Evolutionary conservation across 1,140 invertebrate species (phyloP).

Genomic region (Drosophila sucinea): DNA sequence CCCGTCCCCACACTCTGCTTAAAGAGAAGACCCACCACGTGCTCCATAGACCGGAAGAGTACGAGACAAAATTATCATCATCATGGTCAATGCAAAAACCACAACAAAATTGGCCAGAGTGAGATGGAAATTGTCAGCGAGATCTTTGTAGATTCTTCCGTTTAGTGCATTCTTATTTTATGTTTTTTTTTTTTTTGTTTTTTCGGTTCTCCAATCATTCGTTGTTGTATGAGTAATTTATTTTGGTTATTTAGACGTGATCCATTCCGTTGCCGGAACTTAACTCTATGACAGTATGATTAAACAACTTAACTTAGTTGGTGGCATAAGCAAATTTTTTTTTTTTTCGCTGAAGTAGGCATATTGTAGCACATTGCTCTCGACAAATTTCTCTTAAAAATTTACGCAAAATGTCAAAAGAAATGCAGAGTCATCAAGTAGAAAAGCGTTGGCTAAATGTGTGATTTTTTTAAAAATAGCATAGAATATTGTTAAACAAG

Average conservation of each 20-base stretch:
- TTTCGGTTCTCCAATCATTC: not conserved
- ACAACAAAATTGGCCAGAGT: conserved; percentile 35
- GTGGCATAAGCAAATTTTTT: conserved; percentile 6
- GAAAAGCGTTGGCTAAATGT: too few relatives aligned
- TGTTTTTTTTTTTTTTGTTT: not conserved
- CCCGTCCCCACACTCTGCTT: not conserved
- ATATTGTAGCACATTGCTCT: conserved; percentile 8
- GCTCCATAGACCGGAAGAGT: conserved; percentile 56
- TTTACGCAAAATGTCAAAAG: too few relatives aligned
- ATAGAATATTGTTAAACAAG: too few relatives aligned
- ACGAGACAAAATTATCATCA: conserved; percentile 11
- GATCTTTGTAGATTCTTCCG: conserved; percentile 30
- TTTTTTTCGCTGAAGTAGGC: conserved; percentile 2
- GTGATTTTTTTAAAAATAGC: too few relatives aligned
- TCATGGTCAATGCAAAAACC: conserved; percentile 28
- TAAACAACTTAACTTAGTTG: conserved; percentile 11
- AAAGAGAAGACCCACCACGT: conserved; percentile 39
- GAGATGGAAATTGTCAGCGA: conserved; percentile 16
- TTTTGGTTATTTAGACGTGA: conserved; percentile 14
- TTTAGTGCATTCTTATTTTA: not conserved
- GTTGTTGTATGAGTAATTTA: conserved; percentile 8
- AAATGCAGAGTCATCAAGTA: too few relatives aligned
- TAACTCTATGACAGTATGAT: conserved; percentile 24
- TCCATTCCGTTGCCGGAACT: conserved; percentile 6
- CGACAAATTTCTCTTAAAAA: not conserved